Conservation (phyloP, 2,113 vertebrate genomes). For the Chloropsis hardwickii region DNA sequence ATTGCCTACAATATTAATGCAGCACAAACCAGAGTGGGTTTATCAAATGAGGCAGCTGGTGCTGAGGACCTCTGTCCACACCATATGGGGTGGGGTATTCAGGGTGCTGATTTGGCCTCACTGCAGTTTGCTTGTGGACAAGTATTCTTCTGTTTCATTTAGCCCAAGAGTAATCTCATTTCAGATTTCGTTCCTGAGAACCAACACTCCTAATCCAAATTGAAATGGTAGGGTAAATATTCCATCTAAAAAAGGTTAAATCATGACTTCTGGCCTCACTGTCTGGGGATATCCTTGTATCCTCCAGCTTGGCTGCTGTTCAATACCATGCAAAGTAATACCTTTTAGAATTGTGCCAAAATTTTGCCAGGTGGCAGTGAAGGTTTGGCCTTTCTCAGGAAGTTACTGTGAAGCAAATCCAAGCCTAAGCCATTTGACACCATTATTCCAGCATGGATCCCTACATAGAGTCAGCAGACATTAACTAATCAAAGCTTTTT, state of each 20-base stretch:
- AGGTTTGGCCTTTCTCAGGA: not conserved
- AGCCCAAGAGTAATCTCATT: not conserved
- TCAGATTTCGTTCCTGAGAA: not conserved
- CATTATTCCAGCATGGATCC: not conserved
- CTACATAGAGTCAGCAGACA: not conserved
- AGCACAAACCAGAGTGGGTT: not conserved
- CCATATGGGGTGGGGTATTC: fast-evolving
- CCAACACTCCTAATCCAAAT: not conserved
- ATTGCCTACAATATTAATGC: not conserved
- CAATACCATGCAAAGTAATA: not conserved
- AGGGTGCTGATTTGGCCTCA: not conserved
- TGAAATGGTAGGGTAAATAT: not conserved
- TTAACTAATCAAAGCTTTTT: not conserved
- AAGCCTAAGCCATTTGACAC: not conserved
- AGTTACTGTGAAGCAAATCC: not conserved
- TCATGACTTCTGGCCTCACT: not conserved
- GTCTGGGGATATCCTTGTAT: not conserved
- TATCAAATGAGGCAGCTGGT: not conserved
- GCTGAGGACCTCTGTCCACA: not conserved
- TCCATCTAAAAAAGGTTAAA: not conserved
- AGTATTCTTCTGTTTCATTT: not conserved
- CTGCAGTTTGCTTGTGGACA: not conserved
- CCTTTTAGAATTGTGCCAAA: not conserved
- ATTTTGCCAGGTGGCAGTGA: not conserved
- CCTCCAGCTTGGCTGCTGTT: not conserved